Evolutionary conservation across 2,113 vertebrate genomes (phyloP).

Genomic region (Dipodomys spectabilis): DNA sequence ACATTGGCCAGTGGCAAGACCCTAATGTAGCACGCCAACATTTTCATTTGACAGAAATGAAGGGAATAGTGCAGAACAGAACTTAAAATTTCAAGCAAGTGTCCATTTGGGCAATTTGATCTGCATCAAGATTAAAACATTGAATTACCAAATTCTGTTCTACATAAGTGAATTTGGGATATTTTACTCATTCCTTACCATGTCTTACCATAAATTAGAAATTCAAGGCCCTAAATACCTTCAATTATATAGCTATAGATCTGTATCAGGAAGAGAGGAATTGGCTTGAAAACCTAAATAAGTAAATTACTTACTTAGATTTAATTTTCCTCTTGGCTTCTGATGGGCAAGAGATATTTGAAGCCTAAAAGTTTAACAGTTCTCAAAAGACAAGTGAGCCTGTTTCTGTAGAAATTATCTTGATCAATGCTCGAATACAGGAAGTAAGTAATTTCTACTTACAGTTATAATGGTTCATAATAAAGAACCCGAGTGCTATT

Average conservation of each 20-base stretch:
- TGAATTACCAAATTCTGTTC: constrained; percentile 34
- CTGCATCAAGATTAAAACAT: constrained; percentile 32
- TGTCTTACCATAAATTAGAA: constrained; percentile 46
- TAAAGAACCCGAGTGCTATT: background rate
- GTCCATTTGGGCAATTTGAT: background rate
- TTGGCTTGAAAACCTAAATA: background rate
- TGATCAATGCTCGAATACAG: background rate
- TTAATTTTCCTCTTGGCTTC: constrained; percentile 37
- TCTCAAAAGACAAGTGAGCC: background rate
- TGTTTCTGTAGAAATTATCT: background rate
- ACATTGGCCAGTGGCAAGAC: background rate
- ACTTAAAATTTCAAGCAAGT: background rate
- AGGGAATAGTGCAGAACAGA: constrained; percentile 41
- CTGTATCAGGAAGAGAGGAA: background rate
- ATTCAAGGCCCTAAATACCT: constrained; percentile 55
- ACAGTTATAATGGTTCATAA: constrained; percentile 26
- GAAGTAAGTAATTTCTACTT: constrained; percentile 27
- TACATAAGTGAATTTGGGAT: constrained; percentile 17
- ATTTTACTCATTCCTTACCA: constrained; percentile 4
- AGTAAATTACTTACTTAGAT: constrained; percentile 9
- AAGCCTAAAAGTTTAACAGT: background rate
- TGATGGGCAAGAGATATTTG: background rate
- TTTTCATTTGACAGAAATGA: constrained; percentile 43
- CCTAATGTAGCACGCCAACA: constrained; percentile 7
- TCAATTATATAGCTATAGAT: constrained; percentile 7